phyloP scores from a whole-genome alignment of 2,797 vertebrate species.

The Gymnoscopelus braueri region DNA sequence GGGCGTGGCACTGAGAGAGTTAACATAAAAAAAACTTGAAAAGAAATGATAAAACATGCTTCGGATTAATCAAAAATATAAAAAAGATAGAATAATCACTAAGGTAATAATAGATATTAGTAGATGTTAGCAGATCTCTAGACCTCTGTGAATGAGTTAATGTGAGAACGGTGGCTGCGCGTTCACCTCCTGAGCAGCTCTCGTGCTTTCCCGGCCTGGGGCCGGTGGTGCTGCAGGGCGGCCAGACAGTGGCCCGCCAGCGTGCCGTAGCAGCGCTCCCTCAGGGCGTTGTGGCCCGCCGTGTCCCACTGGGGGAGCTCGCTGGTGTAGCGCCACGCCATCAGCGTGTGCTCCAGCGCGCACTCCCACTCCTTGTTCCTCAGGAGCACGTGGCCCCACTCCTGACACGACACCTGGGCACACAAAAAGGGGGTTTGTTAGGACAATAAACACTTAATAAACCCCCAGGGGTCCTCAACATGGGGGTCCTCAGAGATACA shows the following conservation, averaged over 20 bases:
- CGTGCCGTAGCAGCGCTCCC: slow-evolving; percentile 73
- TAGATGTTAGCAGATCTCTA: too few relatives aligned
- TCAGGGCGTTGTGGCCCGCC: slow-evolving; percentile 67
- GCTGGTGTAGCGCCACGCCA: slow-evolving; percentile 76
- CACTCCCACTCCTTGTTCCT: slow-evolving; percentile 74
- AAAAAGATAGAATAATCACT: too few relatives aligned
- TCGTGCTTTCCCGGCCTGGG: slow-evolving; percentile 49
- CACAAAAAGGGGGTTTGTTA: background rate
- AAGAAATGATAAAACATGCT: too few relatives aligned
- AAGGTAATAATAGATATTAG: too few relatives aligned
- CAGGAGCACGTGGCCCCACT: slow-evolving; percentile 76
- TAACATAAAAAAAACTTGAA: too few relatives aligned
- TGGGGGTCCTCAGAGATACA: too few relatives aligned
- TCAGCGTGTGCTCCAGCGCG: slow-evolving; percentile 71
- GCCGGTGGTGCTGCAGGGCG: slow-evolving; percentile 68
- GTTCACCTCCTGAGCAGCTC: slow-evolving; percentile 79
- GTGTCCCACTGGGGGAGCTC: slow-evolving; percentile 82
- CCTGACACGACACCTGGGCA: slow-evolving; percentile 77
- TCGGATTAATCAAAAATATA: too few relatives aligned
- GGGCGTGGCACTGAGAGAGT: too few relatives aligned
- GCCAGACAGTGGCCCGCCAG: slow-evolving; percentile 66
- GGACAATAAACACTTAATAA: background rate
- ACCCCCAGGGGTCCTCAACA: too few relatives aligned
- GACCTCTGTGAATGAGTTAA: too few relatives aligned
- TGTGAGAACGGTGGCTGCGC: background rate